Conservation (phyloP, 2,888 invertebrate genomes). For the Leucophenga montana region DNA sequence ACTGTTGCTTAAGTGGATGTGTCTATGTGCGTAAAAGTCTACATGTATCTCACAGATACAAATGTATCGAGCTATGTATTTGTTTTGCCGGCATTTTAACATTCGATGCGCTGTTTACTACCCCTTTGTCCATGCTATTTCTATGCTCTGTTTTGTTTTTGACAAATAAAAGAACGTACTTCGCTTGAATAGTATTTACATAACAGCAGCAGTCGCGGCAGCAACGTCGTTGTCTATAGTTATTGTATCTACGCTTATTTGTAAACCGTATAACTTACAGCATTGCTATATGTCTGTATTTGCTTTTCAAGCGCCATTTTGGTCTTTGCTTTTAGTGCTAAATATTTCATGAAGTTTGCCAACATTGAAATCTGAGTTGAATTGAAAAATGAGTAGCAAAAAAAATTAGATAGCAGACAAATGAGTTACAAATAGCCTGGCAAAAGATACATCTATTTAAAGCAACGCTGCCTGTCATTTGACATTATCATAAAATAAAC, state of each 20-base stretch:
- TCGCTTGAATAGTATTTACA: neutral
- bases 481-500: conserved; percentile 33
- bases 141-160: conserved; percentile 1
- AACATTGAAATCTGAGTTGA: conserved; percentile 14
- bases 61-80: conserved; percentile 41
- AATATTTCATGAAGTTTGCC: conserved; percentile 61
- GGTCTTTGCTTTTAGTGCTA: conserved; percentile 45
- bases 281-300: conserved; percentile 7
- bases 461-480: conserved; percentile 49
- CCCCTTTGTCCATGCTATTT: neutral
- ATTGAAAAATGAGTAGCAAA: conserved; percentile 21
- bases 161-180: neutral
- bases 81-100: conserved; percentile 31
- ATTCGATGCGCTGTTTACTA: conserved; percentile 8
- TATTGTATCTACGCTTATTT: conserved; percentile 41
- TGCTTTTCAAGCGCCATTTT: conserved; percentile 10
- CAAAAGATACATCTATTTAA: conserved; percentile 32
- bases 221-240: conserved; percentile 37
- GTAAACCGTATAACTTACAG: conserved; percentile 8
- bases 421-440: conserved; percentile 37
- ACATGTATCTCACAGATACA: conserved; percentile 40
- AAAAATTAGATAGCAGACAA: conserved; percentile 5
- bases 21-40: too few relatives aligned
- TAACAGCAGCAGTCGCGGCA: neutral
- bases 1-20: too few relatives aligned